A percentile compares a stretch with the other conserved stretches of the same genome.
Conservation (phyloP, 2,888 invertebrate genomes). For the Orthonevra nobilis region DNA sequence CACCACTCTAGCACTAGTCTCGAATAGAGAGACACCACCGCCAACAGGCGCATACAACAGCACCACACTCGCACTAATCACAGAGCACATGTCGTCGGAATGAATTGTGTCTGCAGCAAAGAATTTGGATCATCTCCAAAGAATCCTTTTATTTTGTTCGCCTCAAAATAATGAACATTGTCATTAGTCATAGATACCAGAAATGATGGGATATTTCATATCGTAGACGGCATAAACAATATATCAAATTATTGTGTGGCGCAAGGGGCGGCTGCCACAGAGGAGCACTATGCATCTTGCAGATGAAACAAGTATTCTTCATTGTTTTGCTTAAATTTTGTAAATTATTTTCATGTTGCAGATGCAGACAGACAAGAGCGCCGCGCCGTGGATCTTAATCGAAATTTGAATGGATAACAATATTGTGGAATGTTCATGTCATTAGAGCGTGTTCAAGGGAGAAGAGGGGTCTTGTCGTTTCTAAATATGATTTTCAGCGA, state of each 20-base stretch:
- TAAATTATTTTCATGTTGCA: constrained; percentile 66
- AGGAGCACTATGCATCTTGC: constrained; percentile 54
- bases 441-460: too few relatives aligned
- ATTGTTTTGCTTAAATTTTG: constrained; percentile 65
- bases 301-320: constrained; percentile 59
- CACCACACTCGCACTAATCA: not conserved
- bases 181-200: constrained; percentile 78
- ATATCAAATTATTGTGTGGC: constrained; percentile 61
- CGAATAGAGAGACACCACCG: too few relatives aligned
- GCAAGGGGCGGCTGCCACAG: not conserved
- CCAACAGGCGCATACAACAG: too few relatives aligned
- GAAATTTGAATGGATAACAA: constrained; percentile 73
- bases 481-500: too few relatives aligned
- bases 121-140: constrained; percentile 66
- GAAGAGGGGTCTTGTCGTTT: too few relatives aligned
- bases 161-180: constrained; percentile 77
- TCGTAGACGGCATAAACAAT: constrained; percentile 68
- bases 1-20: constrained; percentile 28
- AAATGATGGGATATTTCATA: constrained; percentile 71
- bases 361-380: constrained; percentile 60
- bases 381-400: constrained; percentile 70
- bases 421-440: constrained; percentile 71
- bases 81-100: constrained; percentile 51
- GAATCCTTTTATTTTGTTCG: constrained; percentile 37
- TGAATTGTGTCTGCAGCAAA: constrained; percentile 67